Base-by-base conservation (phyloP, 1,140 invertebrate genomes). In the Cecropterus lyciades region DNA sequence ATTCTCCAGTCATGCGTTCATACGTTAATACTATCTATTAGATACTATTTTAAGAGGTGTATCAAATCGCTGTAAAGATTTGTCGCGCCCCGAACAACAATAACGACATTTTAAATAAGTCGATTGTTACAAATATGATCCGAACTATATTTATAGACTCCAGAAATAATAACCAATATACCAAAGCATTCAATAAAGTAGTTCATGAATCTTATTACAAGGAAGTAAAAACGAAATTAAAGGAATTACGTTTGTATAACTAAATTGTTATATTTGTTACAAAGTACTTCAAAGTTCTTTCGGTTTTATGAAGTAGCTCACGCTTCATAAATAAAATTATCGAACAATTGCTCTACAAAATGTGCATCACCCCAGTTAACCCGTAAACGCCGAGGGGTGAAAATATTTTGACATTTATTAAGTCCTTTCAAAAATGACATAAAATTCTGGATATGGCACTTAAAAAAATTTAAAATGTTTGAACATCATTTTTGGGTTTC, bases 241-340 rank as follows among this genome's bases (percentile, higher is more conserved):
- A 64, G 46, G 20, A 8, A 40, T 6, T 33, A 15, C 53, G 33
- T 65, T 3, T 45, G 48, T 16, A 6, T 8, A 24, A 16, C 4
- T n/a, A 4, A 45, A 45, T 10, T 10, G 11, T 20, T 55, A 59
- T 14, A 15, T 27, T 69, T 70, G 70, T 67, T 42, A 10, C 27
- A 49, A 52, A 33, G 40, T 42, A 65, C 63, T 70, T 60, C 66
- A 67, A 73, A 70, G 62, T 78, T 59, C 53, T 72, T 73, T 69
- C 55, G 67, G 70, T 75, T 70, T 65, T 70, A 69, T 80, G 48
- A 65, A 77, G 65, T 71, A 67, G 71, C 73, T 81, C 77, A 89
- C 75, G 86, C 73, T 79, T 80, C 85, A 86, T 89, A 89, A 89
- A 89, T 89, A 82, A 86, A 87, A 87, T 87, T 89, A 82, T 73